Conservation (phyloP, 2,888 invertebrate species). For the Hemistola chrysoprasaria region DNA sequence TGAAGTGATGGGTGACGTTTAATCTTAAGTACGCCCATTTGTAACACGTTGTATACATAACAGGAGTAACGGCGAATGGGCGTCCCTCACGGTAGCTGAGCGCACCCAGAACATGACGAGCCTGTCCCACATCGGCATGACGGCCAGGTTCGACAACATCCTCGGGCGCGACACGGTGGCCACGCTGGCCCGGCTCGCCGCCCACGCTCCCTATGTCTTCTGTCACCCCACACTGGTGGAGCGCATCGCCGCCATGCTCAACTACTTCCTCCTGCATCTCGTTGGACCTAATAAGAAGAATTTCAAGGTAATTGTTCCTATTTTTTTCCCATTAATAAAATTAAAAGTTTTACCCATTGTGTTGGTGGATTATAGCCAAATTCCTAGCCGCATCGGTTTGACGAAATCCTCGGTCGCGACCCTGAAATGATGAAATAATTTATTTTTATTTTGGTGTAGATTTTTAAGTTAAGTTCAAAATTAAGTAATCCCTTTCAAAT, state of each 20-base stretch:
- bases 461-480: no score
- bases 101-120: constrained; percentile 88
- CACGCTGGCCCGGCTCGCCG: constrained; percentile 89
- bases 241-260: constrained; percentile 96
- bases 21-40: no score
- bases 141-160: constrained; percentile 96
- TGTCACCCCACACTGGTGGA: constrained; percentile 96
- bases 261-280: constrained; percentile 94
- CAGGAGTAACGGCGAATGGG: constrained; percentile 90
- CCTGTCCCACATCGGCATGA: constrained; percentile 89
- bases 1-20: no score
- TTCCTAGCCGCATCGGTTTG: no score
- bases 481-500: no score
- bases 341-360: no score
- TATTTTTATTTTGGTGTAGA: no score
- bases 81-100: constrained; percentile 85
- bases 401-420: no score
- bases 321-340: no score
- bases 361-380: no score
- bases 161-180: constrained; percentile 94
- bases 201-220: constrained; percentile 89
- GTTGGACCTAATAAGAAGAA: constrained; percentile 96
- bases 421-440: no score
- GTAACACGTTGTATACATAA: background rate
- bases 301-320: constrained; percentile 85